A percentile compares a stretch with the other conserved stretches of the same genome.
Evolutionary conservation across 2,113 vertebrate genomes (phyloP).

Genomic region (Oreochromis spilurus): DNA sequence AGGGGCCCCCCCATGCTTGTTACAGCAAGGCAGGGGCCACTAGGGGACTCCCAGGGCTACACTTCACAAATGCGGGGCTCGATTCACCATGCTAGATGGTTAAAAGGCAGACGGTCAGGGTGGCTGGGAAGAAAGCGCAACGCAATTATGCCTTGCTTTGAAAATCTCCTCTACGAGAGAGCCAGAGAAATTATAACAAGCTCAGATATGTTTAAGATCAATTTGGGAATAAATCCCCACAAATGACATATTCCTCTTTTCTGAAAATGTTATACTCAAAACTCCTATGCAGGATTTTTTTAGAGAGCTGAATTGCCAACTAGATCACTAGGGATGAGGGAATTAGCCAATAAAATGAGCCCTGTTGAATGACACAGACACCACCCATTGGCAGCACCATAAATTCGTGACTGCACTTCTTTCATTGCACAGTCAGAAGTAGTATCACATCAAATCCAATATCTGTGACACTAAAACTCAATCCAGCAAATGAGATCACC

Average conservation of each 20-base stretch:
- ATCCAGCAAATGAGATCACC: slow-evolving; percentile 52
- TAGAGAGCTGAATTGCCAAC: slow-evolving; percentile 43
- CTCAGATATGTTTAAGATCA: slow-evolving; percentile 64
- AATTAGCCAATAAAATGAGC: slow-evolving; percentile 54
- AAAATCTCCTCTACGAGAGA: slow-evolving; percentile 12
- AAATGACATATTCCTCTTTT: slow-evolving; percentile 42
- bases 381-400: slow-evolving; percentile 48
- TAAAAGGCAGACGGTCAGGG: slow-evolving; percentile 58
- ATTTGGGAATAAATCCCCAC: slow-evolving; percentile 57
- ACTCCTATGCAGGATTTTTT: slow-evolving; percentile 26
- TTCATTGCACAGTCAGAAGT: slow-evolving; percentile 24
- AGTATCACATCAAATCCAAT: slow-evolving; percentile 52
- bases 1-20: slow-evolving; percentile 66
- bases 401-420: slow-evolving; percentile 35
- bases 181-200: slow-evolving; percentile 52
- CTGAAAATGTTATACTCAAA: slow-evolving; percentile 51
- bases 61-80: slow-evolving; percentile 68
- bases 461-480: slow-evolving; percentile 45
- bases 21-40: slow-evolving; percentile 70
- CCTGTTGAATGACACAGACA: slow-evolving; percentile 57
- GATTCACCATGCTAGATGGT: slow-evolving; percentile 48
- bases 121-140: slow-evolving; percentile 30
- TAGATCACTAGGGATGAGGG: slow-evolving; percentile 46
- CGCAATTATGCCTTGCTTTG: slow-evolving; percentile 59
- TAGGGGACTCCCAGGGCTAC: slow-evolving; percentile 61